Base-by-base conservation (phyloP, 1,140 invertebrate genomes). In the Brachionus asplanchnoidis region DNA sequence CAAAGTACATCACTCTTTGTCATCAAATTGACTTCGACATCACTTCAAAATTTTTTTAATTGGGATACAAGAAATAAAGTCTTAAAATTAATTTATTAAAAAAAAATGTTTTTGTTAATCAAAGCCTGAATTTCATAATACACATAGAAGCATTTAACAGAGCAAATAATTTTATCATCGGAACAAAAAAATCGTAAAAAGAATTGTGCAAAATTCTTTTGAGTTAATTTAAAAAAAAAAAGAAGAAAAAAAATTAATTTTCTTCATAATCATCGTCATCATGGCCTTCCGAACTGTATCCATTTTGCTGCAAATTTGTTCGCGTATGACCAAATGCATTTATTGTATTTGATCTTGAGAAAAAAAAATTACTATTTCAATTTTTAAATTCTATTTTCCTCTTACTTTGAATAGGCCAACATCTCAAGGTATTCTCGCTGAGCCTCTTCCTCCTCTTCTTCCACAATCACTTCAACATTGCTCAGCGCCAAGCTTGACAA, bases 341-440 rank as follows among this genome's bases (percentile, higher is more conserved):
- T 0, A 17, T n/a, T 23, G 68, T 73, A 42, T 73, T 44, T 40
- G 68, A 73, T 73, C 68, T 73, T 17, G 17, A 32, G 6, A 17
- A 1, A 32, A 32, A n/a, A 36, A 36, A 68, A n/a, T 68, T 2
- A 36, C 4, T 36, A 3, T 7, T 36, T 36, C 32, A 36, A 68
- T 68, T 68, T 11, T 3, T 17, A 14, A 32, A 32, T 68, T 9
- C 8, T 28, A 68, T 28, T 28, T 28, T 20, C 14, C 36, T 73
- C 68, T 73, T 73, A 73, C 68, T 73, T 73, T 14, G 68, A 42
- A 42, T 73, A 73, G 8, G 68, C 68, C 68, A 73, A 3, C 68
- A 73, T 73, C 32, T 73, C 68, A 12, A 36, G 32, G 23, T 73
- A 73, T 12, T 73, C 68, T 44, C 68, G 14, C 8, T 73, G 14